Conservation (phyloP, 2,797 vertebrate genomes). For the Malurus splendens region DNA sequence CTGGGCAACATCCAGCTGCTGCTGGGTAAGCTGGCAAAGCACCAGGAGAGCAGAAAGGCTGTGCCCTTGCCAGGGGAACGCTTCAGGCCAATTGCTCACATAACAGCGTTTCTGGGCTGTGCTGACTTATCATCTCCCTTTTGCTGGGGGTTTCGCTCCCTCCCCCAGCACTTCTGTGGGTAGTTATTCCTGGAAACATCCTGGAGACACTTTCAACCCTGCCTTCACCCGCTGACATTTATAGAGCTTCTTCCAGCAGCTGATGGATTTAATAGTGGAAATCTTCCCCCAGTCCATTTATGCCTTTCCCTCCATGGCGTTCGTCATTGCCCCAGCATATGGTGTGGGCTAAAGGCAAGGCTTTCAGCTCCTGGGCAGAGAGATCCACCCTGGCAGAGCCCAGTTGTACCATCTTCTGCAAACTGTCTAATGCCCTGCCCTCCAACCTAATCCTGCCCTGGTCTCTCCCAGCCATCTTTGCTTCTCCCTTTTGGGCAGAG, state of each 20-base stretch:
- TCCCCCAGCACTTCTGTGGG: not conserved
- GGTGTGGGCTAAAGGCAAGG: not conserved
- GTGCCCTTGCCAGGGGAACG: rapidly evolving
- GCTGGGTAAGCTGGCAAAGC: not conserved
- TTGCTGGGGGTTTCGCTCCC: not conserved
- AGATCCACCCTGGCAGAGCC: not conserved
- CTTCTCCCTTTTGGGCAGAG: not conserved
- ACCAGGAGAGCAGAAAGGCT: rapidly evolving
- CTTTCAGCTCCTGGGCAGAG: not conserved
- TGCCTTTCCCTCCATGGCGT: not conserved
- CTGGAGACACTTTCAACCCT: not conserved
- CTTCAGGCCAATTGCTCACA: not conserved
- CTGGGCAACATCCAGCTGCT: not conserved
- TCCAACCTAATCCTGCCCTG: not conserved
- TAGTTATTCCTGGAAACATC: not conserved
- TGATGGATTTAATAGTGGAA: not conserved
- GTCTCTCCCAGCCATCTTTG: slow-evolving; percentile 8
- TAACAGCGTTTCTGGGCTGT: not conserved
- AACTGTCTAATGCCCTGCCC: not conserved
- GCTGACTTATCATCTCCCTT: not conserved
- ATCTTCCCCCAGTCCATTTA: not conserved
- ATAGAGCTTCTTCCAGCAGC: not conserved
- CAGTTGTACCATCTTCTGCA: not conserved
- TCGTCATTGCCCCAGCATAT: rapidly evolving
- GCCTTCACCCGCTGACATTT: not conserved